Base-by-base conservation (phyloP, 2,113 vertebrate species). In the Emydura subglobosa region DNA sequence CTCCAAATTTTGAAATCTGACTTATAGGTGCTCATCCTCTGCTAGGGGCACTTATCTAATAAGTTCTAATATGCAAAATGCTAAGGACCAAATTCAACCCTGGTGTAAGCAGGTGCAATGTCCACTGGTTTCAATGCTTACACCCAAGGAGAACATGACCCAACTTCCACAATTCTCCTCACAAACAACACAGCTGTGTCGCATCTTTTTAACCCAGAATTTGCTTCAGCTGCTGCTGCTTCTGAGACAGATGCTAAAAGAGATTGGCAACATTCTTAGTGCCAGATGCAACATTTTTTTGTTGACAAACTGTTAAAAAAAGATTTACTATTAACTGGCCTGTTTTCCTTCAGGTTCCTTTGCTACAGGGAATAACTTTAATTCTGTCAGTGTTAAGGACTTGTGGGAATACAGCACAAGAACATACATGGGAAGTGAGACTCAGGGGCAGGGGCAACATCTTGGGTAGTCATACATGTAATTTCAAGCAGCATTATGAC, bases 201-300 rank as follows among this genome's bases (percentile, higher is more conserved):
- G 78, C 2, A 0, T 49, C 93, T 91, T 91, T n/a, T 90, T 80
- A 55, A 21, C 90, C 83, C 90, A 72, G 91, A n/a, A 86, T 85
- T 59, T 89, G 94, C 91, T 83, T 68, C 5, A 0, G 25, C 84
- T 84, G 94, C 90, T 87, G 96, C 93, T 93, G 85, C 22, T 72
- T n/a, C 65, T 82, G 91, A 92, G 97, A 87, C 96, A 96, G 97
- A 94, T 97, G 97, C 88, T 85, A 87, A 16, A 82, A 31, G 86
- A 91, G 91, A 65, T 83, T 97, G 95, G 59, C 93, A 95, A 16
- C 74, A 44, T 79, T 96, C 91, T 53, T 84, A 93, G 54, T 93
- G 95, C 76, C 93, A 88, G 92, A 89, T 91, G 21, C 82, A 17
- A 83, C 14, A n/a, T 59, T 92, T 4, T 87, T 91, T 7, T 91